These are phyloP conservation scores for Drosophila ogumai DNA, from an alignment of 1,140 invertebrate genomes.

Conservation along the genomic window DNA sequence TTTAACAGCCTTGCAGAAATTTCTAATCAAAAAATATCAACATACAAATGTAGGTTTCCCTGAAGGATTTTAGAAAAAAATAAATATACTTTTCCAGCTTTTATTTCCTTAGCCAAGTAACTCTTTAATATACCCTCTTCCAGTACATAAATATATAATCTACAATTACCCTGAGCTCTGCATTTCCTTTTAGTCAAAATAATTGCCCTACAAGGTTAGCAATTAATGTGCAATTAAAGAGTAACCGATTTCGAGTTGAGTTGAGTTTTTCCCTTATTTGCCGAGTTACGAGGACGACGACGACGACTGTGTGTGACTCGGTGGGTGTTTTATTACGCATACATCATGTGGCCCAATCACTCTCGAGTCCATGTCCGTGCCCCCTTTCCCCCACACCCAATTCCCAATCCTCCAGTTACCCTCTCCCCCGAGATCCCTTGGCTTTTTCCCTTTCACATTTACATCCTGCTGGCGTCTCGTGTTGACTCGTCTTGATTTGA, in stretches of 20 bases:
- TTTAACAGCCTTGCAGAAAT: background rate
- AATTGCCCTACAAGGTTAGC: background rate
- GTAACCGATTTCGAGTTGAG: slow-evolving; percentile 5
- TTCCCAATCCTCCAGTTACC: background rate
- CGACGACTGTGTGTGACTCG: slow-evolving; percentile 2
- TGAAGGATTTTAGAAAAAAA: too few relatives aligned
- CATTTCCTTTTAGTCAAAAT: background rate
- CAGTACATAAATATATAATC: background rate
- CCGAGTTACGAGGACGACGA: background rate
- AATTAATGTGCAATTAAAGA: slow-evolving; percentile 41
- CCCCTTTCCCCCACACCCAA: background rate
- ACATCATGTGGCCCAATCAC: slow-evolving; percentile 29
- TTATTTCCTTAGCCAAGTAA: background rate
- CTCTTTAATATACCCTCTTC: background rate
- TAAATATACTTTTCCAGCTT: too few relatives aligned
- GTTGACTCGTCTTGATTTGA: slow-evolving; percentile 46
- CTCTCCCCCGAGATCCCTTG: background rate
- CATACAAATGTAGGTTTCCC: background rate
- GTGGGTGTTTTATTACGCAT: slow-evolving; percentile 35
- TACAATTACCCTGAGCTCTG: background rate
- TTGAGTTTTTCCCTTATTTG: slow-evolving; percentile 8
- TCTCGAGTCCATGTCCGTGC: slow-evolving; percentile 1
- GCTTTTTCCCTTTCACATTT: slow-evolving; percentile 5
- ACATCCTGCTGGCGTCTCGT: slow-evolving; percentile 21
- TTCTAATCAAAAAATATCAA: background rate